A percentile compares a stretch with the other conserved stretches of the same genome.
Evolutionary conservation across 2,888 invertebrate species (phyloP).

Genomic region (Cosmia pyralina): DNA sequence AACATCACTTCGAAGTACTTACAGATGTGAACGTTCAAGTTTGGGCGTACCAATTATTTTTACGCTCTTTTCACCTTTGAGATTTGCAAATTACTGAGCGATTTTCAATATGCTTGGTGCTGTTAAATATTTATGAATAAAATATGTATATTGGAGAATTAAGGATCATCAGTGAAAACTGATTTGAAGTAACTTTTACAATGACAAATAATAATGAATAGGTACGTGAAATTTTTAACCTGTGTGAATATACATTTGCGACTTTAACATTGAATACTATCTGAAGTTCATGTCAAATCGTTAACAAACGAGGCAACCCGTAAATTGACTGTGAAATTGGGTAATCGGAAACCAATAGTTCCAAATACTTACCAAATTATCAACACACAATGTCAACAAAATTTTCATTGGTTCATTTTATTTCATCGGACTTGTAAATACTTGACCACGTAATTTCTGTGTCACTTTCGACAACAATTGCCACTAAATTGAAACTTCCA

Average conservation of each 20-base stretch:
- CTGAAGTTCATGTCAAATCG: background rate
- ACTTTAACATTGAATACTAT: background rate
- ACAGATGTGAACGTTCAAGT: slow-evolving; percentile 16
- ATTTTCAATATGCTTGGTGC: slow-evolving; percentile 19
- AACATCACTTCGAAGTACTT: background rate
- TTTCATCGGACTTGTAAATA: background rate
- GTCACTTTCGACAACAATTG: background rate
- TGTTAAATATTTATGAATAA: slow-evolving; percentile 20
- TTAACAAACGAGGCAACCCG: background rate
- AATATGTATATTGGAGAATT: background rate
- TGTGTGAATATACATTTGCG: background rate
- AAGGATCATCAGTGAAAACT: background rate
- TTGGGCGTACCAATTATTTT: slow-evolving; percentile 55
- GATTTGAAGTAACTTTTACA: background rate
- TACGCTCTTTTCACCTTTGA: slow-evolving; percentile 32
- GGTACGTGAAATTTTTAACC: background rate
- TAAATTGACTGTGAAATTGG: slow-evolving; percentile 26
- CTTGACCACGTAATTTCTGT: background rate
- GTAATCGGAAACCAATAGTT: slow-evolving; percentile 11
- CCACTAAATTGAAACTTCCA: background rate
- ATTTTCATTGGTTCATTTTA: background rate
- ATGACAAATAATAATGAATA: background rate
- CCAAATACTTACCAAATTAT: background rate
- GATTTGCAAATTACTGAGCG: slow-evolving; percentile 22
- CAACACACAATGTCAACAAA: background rate